Evolutionary conservation across 2,888 invertebrate species (phyloP).

Genomic region (Macrosiphum euphorbiae): DNA sequence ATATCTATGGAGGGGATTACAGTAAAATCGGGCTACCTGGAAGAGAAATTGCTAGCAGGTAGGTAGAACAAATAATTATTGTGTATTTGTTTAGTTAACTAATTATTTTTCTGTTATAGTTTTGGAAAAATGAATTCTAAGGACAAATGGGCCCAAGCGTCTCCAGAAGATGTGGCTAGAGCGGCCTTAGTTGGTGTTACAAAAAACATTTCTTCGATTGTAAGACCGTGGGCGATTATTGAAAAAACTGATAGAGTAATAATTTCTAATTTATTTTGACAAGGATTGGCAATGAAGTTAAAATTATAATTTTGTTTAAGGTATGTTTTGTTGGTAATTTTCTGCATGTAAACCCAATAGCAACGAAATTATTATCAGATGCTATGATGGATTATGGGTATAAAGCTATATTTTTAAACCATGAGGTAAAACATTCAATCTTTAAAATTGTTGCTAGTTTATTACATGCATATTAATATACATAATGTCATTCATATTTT

Average conservation of each 20-base stretch:
- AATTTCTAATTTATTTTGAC: conserved; percentile 54
- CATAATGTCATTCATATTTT: background rate
- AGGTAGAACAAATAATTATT: conserved; percentile 76
- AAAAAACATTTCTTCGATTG: too few species aligned
- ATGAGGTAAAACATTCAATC: conserved; percentile 80
- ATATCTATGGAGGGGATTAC: conserved; percentile 98
- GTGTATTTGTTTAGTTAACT: background rate
- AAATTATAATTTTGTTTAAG: conserved; percentile 72
- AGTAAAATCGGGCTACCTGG: conserved; percentile 91
- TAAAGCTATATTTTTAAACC: conserved; percentile 95
- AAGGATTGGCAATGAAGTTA: background rate
- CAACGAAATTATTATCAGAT: conserved; percentile 95
- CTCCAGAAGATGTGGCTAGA: conserved; percentile 90
- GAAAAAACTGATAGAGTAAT: conserved; percentile 88
- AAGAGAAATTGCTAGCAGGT: conserved; percentile 97
- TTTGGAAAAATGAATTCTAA: conserved; percentile 96
- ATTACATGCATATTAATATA: background rate
- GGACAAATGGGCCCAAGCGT: conserved; percentile 84
- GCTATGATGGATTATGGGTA: conserved; percentile 96
- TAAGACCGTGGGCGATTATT: too few species aligned
- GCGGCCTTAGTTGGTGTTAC: conserved; percentile 97
- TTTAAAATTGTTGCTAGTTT: conserved; percentile 18
- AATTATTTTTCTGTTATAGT: conserved; percentile 72
- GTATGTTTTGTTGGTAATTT: conserved; percentile 99
- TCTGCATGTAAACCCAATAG: conserved; percentile 94